Percentiles rank a stretch among this genome's conserved stretches.
phyloP scores from a whole-genome alignment of 2,888 invertebrate species.

The Nezara viridula region DNA sequence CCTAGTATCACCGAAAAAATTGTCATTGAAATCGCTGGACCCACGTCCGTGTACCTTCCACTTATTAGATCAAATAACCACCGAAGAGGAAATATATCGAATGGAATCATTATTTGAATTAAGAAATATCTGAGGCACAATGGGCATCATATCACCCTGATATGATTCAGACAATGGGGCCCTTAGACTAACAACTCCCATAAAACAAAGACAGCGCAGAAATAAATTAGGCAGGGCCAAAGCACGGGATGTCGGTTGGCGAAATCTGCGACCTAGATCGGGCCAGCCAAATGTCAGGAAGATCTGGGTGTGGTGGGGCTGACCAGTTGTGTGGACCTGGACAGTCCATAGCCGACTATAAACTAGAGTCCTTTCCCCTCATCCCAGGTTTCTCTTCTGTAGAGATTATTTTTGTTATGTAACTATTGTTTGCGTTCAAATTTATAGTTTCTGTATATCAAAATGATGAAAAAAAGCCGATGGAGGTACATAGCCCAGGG shows the following conservation, averaged over 20 bases:
- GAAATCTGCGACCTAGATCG: conserved; percentile 22
- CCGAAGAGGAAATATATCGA: no score
- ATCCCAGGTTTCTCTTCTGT: neutral
- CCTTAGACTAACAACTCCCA: neutral
- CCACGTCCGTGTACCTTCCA: no score
- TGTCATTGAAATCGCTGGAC: no score
- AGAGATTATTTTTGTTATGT: neutral
- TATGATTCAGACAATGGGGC: neutral
- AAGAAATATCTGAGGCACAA: no score
- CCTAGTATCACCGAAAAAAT: no score
- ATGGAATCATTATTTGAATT: no score
- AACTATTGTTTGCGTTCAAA: neutral
- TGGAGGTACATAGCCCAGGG: no score
- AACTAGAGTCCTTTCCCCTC: neutral
- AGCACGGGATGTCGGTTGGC: neutral
- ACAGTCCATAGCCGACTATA: neutral
- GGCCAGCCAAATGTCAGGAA: neutral
- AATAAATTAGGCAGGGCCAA: neutral
- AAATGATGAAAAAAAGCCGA: no score
- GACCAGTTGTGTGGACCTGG: neutral
- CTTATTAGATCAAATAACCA: no score
- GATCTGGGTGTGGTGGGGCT: conserved; percentile 16
- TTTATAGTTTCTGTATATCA: neutral
- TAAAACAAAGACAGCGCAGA: neutral
- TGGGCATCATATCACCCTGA: neutral